These are phyloP conservation scores for Tenthredo scrophulariae DNA, from an alignment of 2,888 invertebrate species.

Conservation along the genomic window DNA sequence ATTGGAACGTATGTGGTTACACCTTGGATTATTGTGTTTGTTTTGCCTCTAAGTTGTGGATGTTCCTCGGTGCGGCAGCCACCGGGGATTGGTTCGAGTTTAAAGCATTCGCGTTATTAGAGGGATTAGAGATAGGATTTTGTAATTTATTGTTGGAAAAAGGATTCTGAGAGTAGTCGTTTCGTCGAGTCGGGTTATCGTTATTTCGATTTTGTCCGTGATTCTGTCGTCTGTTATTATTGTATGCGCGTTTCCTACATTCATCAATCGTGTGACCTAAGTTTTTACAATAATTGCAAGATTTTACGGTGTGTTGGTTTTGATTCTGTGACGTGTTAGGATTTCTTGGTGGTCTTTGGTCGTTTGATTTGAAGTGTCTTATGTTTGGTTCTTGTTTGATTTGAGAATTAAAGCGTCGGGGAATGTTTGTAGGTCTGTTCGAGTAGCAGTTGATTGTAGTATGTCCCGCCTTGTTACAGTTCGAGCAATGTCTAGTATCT, in stretches of 20 bases:
- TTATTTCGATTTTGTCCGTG: conserved; percentile 34
- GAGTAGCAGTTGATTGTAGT: conserved; percentile 18
- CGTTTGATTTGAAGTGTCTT: background rate
- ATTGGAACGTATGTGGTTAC: conserved; percentile 44
- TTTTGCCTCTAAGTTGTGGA: conserved; percentile 43
- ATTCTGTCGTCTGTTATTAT: conserved; percentile 48
- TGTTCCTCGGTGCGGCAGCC: conserved; percentile 49
- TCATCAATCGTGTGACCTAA: too few species aligned
- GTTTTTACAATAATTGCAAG: background rate
- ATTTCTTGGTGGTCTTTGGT: background rate
- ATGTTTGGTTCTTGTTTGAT: background rate
- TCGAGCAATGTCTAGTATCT: conserved; percentile 46
- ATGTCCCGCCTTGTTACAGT: conserved; percentile 50
- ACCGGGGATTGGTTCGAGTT: conserved; percentile 46
- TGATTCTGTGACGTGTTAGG: background rate
- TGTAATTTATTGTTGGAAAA: background rate
- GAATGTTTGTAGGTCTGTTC: background rate
- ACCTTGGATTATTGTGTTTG: conserved; percentile 29
- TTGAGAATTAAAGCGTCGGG: background rate
- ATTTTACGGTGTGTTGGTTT: background rate
- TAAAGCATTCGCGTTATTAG: conserved; percentile 22
- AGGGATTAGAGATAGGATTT: background rate
- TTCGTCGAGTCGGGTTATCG: background rate
- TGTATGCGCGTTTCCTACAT: conserved; percentile 52
- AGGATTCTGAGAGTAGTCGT: background rate